Evolutionary conservation across 2,888 invertebrate species (phyloP), one percentile per base, ranked within the genome.

Genomic region (Hybos culiciformis): DNA sequence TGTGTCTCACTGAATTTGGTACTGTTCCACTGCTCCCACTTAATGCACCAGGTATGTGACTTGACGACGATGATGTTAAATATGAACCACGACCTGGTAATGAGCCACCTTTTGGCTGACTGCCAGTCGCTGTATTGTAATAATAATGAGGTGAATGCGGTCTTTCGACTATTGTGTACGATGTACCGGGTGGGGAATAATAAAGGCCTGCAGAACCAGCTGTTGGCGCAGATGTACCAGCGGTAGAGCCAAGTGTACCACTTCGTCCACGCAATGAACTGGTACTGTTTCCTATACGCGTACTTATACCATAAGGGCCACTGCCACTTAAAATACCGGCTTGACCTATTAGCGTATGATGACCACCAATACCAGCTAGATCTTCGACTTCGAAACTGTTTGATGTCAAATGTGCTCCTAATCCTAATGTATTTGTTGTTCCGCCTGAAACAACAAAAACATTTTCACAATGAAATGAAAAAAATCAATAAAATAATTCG

Each of bases 161-260:
- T 49, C 85, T 72, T 68, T 87, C 87, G 57, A 87, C 80, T 64
- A 87, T 87, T 58, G 87, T 87, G 68, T 87, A 87, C 45, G 84
- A 85, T 51, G 87, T 87, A 49, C 87, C 87, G 21, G 87, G 87
- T 44, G 87, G 87, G 50, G 86, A 87, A 67, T 86, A 87, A 68
- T 87, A 87, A 50, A 80, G 71, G 50, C 83, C 78, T 51, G 82
- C 74, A 38, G 79, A 74, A 50, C 74, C 72, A 17, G 12, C 21
- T 12, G 36, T 36, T 20, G 14, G 20, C 14, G 21, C 36, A 32
- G 15, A 14, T 17, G 15, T 32, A 17, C 32, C 32, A 32, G 32
- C 15, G 17, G 15, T 17, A 32, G 15, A 17, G 15, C 32, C 32
- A 17, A 32, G 17, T 20, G 20, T 19, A 53, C 79, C 74, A 54